phyloP scores from a whole-genome alignment of 2,888 invertebrate species.

The Acleris holmiana region DNA sequence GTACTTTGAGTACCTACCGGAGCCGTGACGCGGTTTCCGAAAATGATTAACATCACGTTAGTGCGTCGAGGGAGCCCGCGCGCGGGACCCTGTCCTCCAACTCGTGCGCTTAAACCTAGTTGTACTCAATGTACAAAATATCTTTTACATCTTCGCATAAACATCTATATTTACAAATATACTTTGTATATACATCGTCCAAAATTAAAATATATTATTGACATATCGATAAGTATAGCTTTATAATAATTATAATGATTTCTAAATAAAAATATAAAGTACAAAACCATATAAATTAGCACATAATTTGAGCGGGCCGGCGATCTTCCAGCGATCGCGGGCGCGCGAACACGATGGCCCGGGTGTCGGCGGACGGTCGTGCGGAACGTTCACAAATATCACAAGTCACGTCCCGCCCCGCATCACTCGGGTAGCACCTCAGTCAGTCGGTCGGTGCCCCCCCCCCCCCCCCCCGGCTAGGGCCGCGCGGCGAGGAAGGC shows the following conservation, averaged over 20 bases:
- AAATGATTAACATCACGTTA: not conserved
- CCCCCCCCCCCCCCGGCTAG: too few relatives aligned
- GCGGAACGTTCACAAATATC: too few relatives aligned
- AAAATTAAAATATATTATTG: conserved; percentile 31
- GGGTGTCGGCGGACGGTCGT: not conserved
- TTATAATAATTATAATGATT: conserved; percentile 4
- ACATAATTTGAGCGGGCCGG: conserved; percentile 2
- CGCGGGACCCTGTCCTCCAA: not conserved
- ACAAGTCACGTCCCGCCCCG: too few relatives aligned
- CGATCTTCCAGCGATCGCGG: too few relatives aligned
- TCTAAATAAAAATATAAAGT: not conserved
- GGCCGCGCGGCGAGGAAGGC: conserved; percentile 47
- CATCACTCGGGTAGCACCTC: too few relatives aligned
- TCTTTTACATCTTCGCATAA: conserved; percentile 30
- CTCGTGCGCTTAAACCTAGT: conserved; percentile 1
- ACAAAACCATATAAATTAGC: conserved; percentile 7
- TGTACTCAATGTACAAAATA: conserved; percentile 27
- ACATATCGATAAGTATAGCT: conserved; percentile 14
- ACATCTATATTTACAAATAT: conserved; percentile 38
- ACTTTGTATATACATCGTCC: conserved; percentile 34
- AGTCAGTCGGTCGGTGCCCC: too few relatives aligned
- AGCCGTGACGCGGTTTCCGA: not conserved
- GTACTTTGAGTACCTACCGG: not conserved
- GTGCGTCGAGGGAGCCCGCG: not conserved
- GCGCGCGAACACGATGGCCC: not conserved